These are phyloP conservation scores for Clarias platycephalus DNA, from an alignment of 2,797 vertebrate species.

Conservation along the genomic window DNA sequence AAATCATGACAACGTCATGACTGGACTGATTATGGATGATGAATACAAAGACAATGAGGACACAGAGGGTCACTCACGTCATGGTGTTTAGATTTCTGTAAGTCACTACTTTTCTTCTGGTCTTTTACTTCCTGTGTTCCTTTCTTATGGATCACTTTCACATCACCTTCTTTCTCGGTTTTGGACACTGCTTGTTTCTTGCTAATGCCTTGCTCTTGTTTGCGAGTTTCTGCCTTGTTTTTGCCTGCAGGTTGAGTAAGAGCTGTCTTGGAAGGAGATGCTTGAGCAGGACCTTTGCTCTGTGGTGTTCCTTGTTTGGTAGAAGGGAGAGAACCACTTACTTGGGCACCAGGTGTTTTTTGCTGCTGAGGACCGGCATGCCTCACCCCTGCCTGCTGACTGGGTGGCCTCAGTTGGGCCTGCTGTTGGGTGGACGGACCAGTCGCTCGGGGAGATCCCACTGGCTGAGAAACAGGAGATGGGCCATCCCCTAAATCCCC, in stretches of 20 bases:
- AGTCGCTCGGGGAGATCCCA: conserved; percentile 76
- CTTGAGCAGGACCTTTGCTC: conserved; percentile 69
- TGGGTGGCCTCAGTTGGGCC: conserved; percentile 70
- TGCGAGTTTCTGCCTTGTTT: conserved; percentile 73
- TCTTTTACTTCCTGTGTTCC: conserved; percentile 74
- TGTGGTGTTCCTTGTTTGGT: conserved; percentile 79
- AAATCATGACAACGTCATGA: conserved; percentile 35
- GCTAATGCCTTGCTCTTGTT: conserved; percentile 74
- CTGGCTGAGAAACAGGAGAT: conserved; percentile 71
- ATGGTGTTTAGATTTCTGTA: conserved; percentile 81
- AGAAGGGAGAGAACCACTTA: conserved; percentile 80
- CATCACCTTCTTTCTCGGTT: conserved; percentile 72
- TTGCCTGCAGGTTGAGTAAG: conserved; percentile 73
- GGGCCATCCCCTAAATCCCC: conserved; percentile 88
- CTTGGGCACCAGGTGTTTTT: conserved; percentile 75
- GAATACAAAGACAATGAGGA: conserved; percentile 57
- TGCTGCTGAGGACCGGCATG: conserved; percentile 73
- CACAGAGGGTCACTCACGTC: conserved; percentile 87
- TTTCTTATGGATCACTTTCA: conserved; percentile 77
- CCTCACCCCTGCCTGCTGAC: conserved; percentile 75
- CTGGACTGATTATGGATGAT: conserved; percentile 46
- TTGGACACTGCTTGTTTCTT: conserved; percentile 73
- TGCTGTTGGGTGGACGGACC: conserved; percentile 72
- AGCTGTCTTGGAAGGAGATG: conserved; percentile 69
- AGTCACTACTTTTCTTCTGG: conserved; percentile 76